A percentile compares a stretch with the other conserved stretches of the same genome.
Evolutionary conservation across 2,113 vertebrate genomes (phyloP).

Genomic region (Oryzias javanicus): DNA sequence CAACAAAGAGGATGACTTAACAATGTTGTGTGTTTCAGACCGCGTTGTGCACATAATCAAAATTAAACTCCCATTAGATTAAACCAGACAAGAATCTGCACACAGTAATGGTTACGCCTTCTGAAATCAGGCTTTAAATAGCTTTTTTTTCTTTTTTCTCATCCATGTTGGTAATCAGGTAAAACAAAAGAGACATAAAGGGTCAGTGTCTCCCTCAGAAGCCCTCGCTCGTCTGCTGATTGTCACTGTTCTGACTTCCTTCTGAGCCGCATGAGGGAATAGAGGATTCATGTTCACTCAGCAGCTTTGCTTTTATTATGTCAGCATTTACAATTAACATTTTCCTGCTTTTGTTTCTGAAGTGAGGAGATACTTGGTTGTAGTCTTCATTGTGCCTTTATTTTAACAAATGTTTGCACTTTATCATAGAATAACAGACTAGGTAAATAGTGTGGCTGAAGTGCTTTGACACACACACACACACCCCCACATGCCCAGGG

Average conservation of each 20-base stretch:
- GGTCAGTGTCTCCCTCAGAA: slow-evolving; percentile 8
- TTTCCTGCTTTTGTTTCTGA: too few relatives aligned
- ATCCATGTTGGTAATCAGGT: slow-evolving; percentile 7
- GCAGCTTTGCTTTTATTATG: neutral
- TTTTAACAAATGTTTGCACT: neutral
- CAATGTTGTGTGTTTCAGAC: too few relatives aligned
- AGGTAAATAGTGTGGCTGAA: slow-evolving; percentile 16
- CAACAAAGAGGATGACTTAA: slow-evolving; percentile 10
- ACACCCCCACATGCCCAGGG: too few relatives aligned
- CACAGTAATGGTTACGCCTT: too few relatives aligned
- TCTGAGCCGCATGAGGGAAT: slow-evolving; percentile 10
- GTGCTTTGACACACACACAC: slow-evolving; percentile 22
- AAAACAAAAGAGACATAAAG: slow-evolving; percentile 17
- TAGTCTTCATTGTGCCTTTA: too few relatives aligned
- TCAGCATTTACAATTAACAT: too few relatives aligned
- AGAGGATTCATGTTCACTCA: slow-evolving; percentile 20
- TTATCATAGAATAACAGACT: slow-evolving; percentile 3
- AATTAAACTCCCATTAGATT: too few relatives aligned
- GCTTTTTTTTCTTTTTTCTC: neutral
- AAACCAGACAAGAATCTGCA: too few relatives aligned
- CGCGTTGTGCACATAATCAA: too few relatives aligned
- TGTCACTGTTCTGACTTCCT: slow-evolving; percentile 16
- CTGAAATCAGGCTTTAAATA: too few relatives aligned
- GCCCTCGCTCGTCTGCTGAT: slow-evolving; percentile 16
- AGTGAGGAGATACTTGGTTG: too few relatives aligned